Base-by-base conservation (phyloP, 2,113 vertebrate species). In the Melanerpes aurifrons region DNA sequence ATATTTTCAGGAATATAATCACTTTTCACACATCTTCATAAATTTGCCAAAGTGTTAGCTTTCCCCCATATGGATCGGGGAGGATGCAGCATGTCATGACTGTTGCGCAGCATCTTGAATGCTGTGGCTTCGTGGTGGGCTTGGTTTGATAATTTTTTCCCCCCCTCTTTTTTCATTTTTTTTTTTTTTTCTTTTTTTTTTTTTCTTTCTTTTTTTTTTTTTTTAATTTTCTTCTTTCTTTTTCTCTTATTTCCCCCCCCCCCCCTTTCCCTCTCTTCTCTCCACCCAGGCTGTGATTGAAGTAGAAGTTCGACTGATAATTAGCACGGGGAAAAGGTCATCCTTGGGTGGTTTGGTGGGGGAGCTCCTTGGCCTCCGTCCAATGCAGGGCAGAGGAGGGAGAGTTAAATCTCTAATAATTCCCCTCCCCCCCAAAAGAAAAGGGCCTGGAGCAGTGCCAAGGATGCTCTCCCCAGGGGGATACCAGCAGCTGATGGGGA, bases 1-100 rank as follows among this genome's bases (percentile, higher is more conserved):
- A 94, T 96, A 96, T 96, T 97, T 96, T 96, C 93, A 95, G 94
- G 96, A 95, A 96, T 95, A 85, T 95, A 87, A 95, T 97, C 94
- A 92, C 90, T 96, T 96, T 96, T 96, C 95, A 82, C 95, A 96
- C 95, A 72, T 94, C 88, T 89, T 94, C 80, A 72, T 92, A 92
- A 94, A 95, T 95, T 94, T 96, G 94, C 94, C 92, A 90, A 93
- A 89, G 96, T 90, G 92, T 94, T 95, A 94, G 82, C 82, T 96
- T 95, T 82, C 75, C 82, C 86, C 95, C 92, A 82, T 90, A 95
- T 95, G 94, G 96, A 93, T 58, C 1, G 26, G 81, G 78, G 79
- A 94, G 82, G 84, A 86, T 88, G 87, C 88, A 86, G 90, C 92
- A 68, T 95, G 92, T 87, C 84, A 92, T 94, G 95, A 89, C 91